Percentiles rank a stretch among this genome's conserved stretches.
Evolutionary conservation across 1,140 invertebrate species (phyloP).

Genomic region (Globodera rostochiensis): DNA sequence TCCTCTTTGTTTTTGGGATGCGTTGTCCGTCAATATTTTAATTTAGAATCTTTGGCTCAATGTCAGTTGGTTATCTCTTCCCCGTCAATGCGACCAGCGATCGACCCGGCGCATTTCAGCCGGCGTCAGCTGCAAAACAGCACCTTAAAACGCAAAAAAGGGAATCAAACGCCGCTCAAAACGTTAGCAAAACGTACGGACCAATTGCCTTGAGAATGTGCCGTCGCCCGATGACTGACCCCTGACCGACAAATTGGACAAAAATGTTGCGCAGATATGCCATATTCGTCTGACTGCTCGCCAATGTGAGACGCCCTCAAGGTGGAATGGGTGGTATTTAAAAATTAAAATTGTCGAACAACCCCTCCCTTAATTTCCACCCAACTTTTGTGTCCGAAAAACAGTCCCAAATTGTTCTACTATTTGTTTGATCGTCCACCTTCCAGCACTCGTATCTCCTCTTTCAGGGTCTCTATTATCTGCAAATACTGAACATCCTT

Average conservation of each 20-base stretch:
- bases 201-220: constrained; percentile 62
- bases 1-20: too few species aligned
- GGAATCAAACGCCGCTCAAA: too few species aligned
- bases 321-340: constrained; percentile 6
- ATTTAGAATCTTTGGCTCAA: too few species aligned
- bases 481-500: constrained; percentile 63
- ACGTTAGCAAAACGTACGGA: neutral
- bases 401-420: neutral
- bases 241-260: constrained; percentile 56
- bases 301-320: constrained; percentile 49
- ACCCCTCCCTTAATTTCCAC: too few species aligned
- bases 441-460: constrained; percentile 60
- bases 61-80: neutral
- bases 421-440: constrained; percentile 34
- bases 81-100: constrained; percentile 11
- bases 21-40: too few species aligned
- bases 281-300: constrained; percentile 51
- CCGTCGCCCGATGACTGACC: constrained; percentile 38
- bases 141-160: neutral
- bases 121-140: constrained; percentile 22
- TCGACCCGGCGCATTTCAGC: constrained; percentile 24
- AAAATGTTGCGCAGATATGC: constrained; percentile 64
- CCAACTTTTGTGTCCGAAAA: neutral
- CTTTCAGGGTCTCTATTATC: constrained; percentile 60
- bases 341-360: neutral